phyloP scores from a whole-genome alignment of 2,797 vertebrate genomes.

The Sebastes minor region DNA sequence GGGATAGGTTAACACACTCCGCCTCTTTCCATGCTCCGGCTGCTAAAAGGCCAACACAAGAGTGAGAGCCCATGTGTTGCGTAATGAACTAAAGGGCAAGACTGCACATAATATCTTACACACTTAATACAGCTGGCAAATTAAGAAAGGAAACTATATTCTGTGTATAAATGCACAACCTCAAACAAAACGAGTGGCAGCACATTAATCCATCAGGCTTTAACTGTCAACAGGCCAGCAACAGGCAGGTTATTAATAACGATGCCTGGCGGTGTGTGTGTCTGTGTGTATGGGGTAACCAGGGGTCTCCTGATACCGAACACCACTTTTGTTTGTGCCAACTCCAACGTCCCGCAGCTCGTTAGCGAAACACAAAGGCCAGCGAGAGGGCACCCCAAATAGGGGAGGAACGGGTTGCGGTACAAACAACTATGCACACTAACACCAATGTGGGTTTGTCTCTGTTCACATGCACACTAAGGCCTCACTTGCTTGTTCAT shows the following conservation, averaged over 20 bases:
- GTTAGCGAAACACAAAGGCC: constrained; percentile 50
- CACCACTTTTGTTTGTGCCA: constrained; percentile 65
- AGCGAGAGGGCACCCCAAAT: constrained; percentile 62
- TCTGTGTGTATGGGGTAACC: constrained; percentile 69
- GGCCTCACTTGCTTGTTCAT: constrained; percentile 20
- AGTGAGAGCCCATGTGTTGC: neutral
- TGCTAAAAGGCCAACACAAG: constrained; percentile 68
- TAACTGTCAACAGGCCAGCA: constrained; percentile 74
- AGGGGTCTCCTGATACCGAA: constrained; percentile 70
- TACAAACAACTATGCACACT: constrained; percentile 11
- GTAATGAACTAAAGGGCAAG: neutral
- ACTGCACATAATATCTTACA: neutral
- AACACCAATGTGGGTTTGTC: constrained; percentile 21
- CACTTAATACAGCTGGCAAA: neutral
- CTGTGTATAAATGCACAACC: neutral
- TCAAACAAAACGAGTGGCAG: neutral
- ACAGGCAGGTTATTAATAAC: constrained; percentile 83
- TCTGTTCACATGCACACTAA: constrained; percentile 44
- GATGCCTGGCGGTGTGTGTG: constrained; percentile 44
- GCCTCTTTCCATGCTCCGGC: constrained; percentile 58
- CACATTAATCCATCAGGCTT: constrained; percentile 48
- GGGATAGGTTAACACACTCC: constrained; percentile 53
- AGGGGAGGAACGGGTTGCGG: neutral
- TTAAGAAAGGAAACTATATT: neutral
- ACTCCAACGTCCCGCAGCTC: constrained; percentile 33